phyloP scores from a whole-genome alignment of 23 tunicate species.

The Styela plicata region DNA sequence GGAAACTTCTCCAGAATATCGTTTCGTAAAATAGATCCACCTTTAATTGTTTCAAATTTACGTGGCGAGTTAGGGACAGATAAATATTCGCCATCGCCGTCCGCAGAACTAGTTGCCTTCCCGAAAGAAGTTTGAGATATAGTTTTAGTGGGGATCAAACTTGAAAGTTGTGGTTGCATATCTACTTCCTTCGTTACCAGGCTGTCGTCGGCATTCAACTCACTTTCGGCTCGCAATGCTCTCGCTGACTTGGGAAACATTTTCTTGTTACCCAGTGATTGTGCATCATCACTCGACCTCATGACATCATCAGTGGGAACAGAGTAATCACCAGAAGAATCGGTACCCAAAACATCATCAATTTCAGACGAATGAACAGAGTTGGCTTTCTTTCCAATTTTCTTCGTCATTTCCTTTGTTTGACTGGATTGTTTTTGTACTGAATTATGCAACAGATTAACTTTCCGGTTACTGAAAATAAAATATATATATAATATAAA shows the following conservation, averaged over 20 bases:
- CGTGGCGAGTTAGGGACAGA: slow-evolving; percentile 18
- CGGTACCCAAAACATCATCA: background rate
- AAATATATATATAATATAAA: too few relatives aligned
- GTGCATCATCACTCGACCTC: background rate
- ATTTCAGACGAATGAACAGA: slow-evolving; percentile 4
- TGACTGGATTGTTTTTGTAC: too few relatives aligned
- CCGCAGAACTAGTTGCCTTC: background rate
- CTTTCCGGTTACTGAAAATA: too few relatives aligned
- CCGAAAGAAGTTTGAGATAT: background rate
- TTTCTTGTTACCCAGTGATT: background rate
- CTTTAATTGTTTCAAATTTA: too few relatives aligned
- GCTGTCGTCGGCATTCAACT: background rate
- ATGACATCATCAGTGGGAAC: background rate
- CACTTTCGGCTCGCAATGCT: background rate
- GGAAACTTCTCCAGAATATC: background rate
- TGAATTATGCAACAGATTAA: too few relatives aligned
- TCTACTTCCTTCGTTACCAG: background rate
- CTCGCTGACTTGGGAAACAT: background rate
- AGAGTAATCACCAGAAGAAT: background rate
- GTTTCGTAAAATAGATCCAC: background rate
- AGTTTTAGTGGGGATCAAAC: background rate
- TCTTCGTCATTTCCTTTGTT: too few relatives aligned
- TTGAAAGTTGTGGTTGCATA: background rate
- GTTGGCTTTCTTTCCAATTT: background rate
- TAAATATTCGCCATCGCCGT: slow-evolving; percentile 23